Base-by-base conservation (phyloP, 2,797 vertebrate genomes). In the Eutrigla gurnardus region DNA sequence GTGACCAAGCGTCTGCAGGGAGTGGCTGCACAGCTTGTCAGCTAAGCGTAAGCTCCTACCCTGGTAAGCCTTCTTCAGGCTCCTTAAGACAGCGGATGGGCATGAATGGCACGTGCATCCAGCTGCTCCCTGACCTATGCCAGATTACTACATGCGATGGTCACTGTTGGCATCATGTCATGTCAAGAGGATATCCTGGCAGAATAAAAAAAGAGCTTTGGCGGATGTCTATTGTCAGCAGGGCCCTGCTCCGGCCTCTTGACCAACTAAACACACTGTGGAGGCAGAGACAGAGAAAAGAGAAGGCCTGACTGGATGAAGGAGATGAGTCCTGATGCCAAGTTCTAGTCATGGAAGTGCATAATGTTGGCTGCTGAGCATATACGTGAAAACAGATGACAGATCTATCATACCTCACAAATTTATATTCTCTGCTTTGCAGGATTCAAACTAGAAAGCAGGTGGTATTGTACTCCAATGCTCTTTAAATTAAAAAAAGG, bases 131-230 rank as follows among this genome's bases (percentile, higher is more conserved):
- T 82, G 84, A 87, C 86, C 75, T 76, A 47, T 67, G 82, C 73
- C 82, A 89, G 82, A 88, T 89, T 84, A 87, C 75, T 59, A 77
- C 86, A 87, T 86, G 77, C 77, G 80, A 89, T 79, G 80, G 77
- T 87, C 74, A 84, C 75, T 73, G 49, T 49, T 70, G 75, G 86
- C 83, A 67, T 81, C 73, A 58, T 54, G 59, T 57, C 73, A 76
- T 73, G 82, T 84, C 78, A 87, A 86, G 69, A 88, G 77, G 85
- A 89, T 83, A 85, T 83, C 76, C 70, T 82, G 64, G 68, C 62
- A 78, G 81, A 85, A 87, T 78, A 74, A 81, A 76, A 76, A 25
- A 82, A 77, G 60, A 78, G 82, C 60, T 83, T 82, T 83, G 73
- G 81, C 42, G 8, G 58, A 57, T 59, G 64, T 64, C 60, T 61